These are phyloP conservation scores for Hipposideros larvatus DNA, from an alignment of 2,797 vertebrate genomes.

Conservation along the genomic window DNA sequence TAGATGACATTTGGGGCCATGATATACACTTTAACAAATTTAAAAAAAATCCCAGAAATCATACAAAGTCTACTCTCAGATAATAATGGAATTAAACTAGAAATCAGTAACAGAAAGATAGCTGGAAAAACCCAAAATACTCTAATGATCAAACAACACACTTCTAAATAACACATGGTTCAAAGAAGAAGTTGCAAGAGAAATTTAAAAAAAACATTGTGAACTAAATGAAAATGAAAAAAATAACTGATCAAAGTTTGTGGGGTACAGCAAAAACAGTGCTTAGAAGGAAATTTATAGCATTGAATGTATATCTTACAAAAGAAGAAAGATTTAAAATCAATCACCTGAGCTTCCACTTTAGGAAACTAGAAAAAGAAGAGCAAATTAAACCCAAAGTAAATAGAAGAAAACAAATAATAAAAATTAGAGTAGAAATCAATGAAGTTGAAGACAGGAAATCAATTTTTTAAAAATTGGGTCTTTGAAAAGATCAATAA, in stretches of 20 bases:
- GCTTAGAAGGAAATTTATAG: background rate
- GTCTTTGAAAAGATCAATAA: background rate
- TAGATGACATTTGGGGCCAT: background rate
- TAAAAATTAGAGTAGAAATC: conserved; percentile 1
- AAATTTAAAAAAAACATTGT: conserved; percentile 1
- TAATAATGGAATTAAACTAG: background rate
- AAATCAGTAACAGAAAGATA: background rate
- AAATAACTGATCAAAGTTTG: background rate
- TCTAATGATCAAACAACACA: background rate
- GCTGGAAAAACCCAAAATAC: background rate
- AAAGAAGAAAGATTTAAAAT: conserved; percentile 43
- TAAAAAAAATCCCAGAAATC: background rate
- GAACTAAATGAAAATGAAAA: background rate
- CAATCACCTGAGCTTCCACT: background rate
- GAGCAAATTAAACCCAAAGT: conserved; percentile 28
- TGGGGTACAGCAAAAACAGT: background rate
- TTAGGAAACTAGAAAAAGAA: conserved; percentile 12
- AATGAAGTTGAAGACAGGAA: background rate
- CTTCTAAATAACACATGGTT: background rate
- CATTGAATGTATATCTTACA: background rate
- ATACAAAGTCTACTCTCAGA: background rate
- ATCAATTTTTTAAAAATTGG: background rate
- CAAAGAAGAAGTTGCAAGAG: background rate
- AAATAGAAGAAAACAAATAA: conserved; percentile 23
- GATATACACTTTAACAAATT: background rate